Conservation (phyloP, 2,797 vertebrate species). For the Valencia hispanica region DNA sequence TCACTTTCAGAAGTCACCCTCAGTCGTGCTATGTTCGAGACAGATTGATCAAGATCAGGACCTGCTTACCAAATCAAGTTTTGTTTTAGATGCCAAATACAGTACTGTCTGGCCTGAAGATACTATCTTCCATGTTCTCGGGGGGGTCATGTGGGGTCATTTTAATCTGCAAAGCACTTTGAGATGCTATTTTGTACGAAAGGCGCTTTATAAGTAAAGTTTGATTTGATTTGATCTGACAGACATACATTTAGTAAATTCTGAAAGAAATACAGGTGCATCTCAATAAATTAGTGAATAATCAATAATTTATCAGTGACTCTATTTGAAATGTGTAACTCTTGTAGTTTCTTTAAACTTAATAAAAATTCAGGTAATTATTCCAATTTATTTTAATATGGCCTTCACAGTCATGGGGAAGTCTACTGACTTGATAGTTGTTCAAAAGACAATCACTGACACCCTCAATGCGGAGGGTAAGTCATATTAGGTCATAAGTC, state of each 20-base stretch:
- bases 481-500: too few species aligned
- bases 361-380: not conserved
- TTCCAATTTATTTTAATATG: not conserved
- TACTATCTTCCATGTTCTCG: too few species aligned
- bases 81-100: not conserved
- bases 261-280: not conserved
- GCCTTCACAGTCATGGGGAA: not conserved
- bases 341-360: not conserved
- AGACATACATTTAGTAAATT: not conserved
- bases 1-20: slow-evolving; percentile 38
- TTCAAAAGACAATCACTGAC: not conserved
- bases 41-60: slow-evolving; percentile 2
- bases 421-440: not conserved
- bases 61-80: not conserved
- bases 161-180: too few species aligned
- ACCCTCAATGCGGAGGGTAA: not conserved
- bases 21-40: not conserved
- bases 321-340: not conserved
- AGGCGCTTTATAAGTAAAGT: too few species aligned
- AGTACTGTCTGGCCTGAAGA: not conserved
- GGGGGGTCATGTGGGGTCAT: too few species aligned
- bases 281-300: not conserved
- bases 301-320: not conserved
- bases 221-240: too few species aligned
- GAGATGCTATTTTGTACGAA: too few species aligned